Percentiles rank a stretch among this genome's conserved stretches.
Conservation (phyloP, 2,888 invertebrate species). For the Melieria omissa region DNA sequence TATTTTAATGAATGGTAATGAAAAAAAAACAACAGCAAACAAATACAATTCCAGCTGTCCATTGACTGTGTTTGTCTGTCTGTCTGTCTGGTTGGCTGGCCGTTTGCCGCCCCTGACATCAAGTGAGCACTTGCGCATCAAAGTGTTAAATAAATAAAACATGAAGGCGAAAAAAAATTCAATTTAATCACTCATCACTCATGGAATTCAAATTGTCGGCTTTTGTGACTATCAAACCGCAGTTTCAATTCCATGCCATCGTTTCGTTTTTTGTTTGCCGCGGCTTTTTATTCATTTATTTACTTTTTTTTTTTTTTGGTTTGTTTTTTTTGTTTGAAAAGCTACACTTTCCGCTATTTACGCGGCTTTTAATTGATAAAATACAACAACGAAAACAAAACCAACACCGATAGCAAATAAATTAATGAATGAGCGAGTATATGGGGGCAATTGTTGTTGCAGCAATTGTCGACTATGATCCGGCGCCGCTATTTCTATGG, state of each 20-base stretch:
- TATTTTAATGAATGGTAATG: neutral
- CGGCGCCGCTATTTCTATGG: too few relatives aligned
- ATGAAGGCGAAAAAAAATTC: neutral
- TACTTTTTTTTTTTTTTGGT: slow-evolving; percentile 9
- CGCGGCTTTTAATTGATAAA: slow-evolving; percentile 63
- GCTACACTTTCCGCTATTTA: slow-evolving; percentile 49
- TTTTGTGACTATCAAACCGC: neutral
- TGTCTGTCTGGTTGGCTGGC: neutral
- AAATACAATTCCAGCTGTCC: neutral
- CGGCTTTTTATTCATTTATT: neutral
- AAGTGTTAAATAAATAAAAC: slow-evolving; percentile 2
- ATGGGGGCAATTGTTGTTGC: too few relatives aligned
- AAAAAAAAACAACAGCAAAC: neutral
- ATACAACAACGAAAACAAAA: slow-evolving; percentile 6
- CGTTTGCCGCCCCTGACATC: neutral
- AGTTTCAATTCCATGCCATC: too few relatives aligned
- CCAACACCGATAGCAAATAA: too few relatives aligned
- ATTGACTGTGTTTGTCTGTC: neutral
- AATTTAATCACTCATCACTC: neutral
- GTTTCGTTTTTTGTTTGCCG: too few relatives aligned
- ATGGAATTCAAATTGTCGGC: too few relatives aligned
- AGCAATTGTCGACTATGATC: too few relatives aligned
- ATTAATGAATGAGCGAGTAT: too few relatives aligned
- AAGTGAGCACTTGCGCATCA: neutral
- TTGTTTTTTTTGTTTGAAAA: slow-evolving; percentile 33